Conservation (phyloP, 2,888 invertebrate genomes). For the Tridacna crocea region DNA sequence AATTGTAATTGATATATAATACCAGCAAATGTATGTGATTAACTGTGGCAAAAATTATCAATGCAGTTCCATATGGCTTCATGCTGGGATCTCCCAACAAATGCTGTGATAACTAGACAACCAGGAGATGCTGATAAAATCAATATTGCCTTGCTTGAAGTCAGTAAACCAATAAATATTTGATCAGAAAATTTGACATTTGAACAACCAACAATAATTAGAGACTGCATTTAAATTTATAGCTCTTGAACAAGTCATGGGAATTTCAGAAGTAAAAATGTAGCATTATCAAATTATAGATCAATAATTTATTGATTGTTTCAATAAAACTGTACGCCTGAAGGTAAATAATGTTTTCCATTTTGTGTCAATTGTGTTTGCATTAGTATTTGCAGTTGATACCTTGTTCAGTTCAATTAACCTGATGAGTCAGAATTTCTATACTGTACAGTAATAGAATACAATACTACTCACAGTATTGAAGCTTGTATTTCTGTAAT, state of each 20-base stretch:
- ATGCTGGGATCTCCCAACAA: slow-evolving; percentile 1
- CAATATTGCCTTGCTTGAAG: slow-evolving; percentile 14
- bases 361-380: neutral
- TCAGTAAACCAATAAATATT: slow-evolving; percentile 23
- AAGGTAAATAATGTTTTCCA: slow-evolving; percentile 5
- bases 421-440: too few relatives aligned
- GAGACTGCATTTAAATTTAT: too few relatives aligned
- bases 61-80: slow-evolving; percentile 11
- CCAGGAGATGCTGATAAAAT: slow-evolving; percentile 17
- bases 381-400: too few relatives aligned
- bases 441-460: too few relatives aligned
- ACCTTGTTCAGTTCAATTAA: too few relatives aligned
- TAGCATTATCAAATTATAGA: neutral
- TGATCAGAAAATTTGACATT: slow-evolving; percentile 12
- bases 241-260: too few relatives aligned
- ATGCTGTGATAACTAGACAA: slow-evolving; percentile 11
- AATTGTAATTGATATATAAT: slow-evolving; percentile 2
- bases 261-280: too few relatives aligned
- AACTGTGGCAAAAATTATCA: neutral
- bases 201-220: neutral
- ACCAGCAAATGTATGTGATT: slow-evolving; percentile 22
- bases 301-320: slow-evolving; percentile 10
- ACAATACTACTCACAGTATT: too few relatives aligned
- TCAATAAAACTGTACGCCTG: neutral
- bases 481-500: too few relatives aligned